Evolutionary conservation across 2,888 invertebrate species (phyloP), one percentile per base, ranked within the genome.

Genomic region (Melanostoma mellinum): DNA sequence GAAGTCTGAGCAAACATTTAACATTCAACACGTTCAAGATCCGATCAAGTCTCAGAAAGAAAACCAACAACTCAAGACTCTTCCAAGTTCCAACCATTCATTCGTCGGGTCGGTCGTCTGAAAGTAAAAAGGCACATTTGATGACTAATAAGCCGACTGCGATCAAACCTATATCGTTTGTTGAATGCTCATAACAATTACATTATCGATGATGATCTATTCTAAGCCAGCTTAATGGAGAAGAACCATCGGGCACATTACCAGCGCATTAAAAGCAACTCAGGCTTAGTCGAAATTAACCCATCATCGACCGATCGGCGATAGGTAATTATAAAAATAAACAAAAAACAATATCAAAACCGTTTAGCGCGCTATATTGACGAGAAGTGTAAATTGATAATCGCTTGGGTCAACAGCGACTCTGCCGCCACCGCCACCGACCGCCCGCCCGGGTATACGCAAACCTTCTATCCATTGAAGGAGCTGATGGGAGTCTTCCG

Each of bases 291-390:
- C 79, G 20, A 74, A 79, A 79, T 75, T 71, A 75, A 79, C 74
- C 75, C 67, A 72, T 75, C 71, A 52, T 52, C 35, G 38, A 36
- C 42, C 42, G 33, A 60, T 33, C 42, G 69, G 68, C 56, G 68
- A 74, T 71, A 55, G 79, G 71, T 84, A 84, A 84, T 84, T 84
- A 84, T 79, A 79, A 84, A 79, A 79, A 84, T 84, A 84, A 84
- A 84, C 78, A 84, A 44, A 71, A 79, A 67, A 50, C 40, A 67
- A 56, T 75, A 79, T 75, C 50, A 55, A 75, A 79, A 84, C 67
- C 63, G 69, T 60, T 78, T 84, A 75, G 82, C 73, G 56, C 68
- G 63, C 44, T 40, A 69, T 68, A 61, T 71, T 71, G 78, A 75
- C 65, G 48, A 63, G 73, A 79, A 84, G 79, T 84, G 84, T 84